Evolutionary conservation across 2,113 vertebrate species (phyloP), one percentile per base, ranked within the genome.

Genomic region (Alouatta palliata): DNA sequence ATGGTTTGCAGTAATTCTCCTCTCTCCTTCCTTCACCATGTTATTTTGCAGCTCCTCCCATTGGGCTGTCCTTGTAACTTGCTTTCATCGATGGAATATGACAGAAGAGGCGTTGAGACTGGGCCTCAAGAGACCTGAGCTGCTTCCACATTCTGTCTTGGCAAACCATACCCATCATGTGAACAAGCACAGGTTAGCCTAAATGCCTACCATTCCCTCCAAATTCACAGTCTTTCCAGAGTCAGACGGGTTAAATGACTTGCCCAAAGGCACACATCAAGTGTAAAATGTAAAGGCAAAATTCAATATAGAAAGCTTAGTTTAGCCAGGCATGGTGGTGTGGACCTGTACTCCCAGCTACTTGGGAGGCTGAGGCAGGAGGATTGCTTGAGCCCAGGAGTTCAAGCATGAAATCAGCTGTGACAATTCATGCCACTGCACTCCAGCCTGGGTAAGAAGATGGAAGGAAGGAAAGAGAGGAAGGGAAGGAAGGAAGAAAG

Each of bases 191-290:
- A 45, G 16, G 5, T 58, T 21, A 64, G 76, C 49, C 66, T n/a
- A 14, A 86, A 58, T 20, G 40, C 45, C 61, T 25, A 32, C 77
- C 16, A 19, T 20, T 35, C 35, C 43, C 80, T 90, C 30, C 49
- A 92, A 71, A 71, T 71, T 87, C 80, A 76, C 43, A 12, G 16
- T 58, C 10, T 52, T 76, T 75, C 30, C 32, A 35, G 77, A 87
- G 40, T 66, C 87, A 79, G 75, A 88, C 19, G 94, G 25, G n/a
- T 27, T 73, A 30, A 4, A 47, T 6, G 30, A 75, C 17, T 58
- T 80, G 23, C 87, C 77, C 91, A 94, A 95, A 83, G 49, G 32
- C 21, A 64, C 14, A 92, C 16, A 95, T 54, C n/a, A 66, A 93
- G 19, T 66, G 13, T 25, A 61, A 66, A 93, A 16, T 66, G 13